Base-by-base conservation (phyloP, 30 jellyfish, hydroid and myxozoan species). In the Phacellophora camtschatica region DNA sequence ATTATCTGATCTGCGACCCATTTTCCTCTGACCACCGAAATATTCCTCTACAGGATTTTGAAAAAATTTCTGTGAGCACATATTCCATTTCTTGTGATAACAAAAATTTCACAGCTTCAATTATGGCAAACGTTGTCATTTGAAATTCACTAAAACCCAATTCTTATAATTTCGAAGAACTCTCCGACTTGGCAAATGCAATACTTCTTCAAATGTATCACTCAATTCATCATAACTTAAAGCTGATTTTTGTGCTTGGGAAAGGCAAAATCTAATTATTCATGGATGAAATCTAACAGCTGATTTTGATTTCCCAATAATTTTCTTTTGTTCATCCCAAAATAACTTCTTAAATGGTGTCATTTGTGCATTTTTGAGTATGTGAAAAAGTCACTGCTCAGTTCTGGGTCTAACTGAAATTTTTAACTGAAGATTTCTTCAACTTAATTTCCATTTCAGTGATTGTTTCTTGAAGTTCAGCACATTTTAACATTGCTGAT, bases 191-290 rank as follows among this genome's bases (percentile, higher is more conserved):
- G 88, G 82, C 28, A 75, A 50, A 61, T 48, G 67, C 15, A 39
- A 30, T 49, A 72, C 66, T 65, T 85, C 96, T 18, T 74, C 65
- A 31, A 33, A 85, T 12, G 91, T 77, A 58, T 51, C 58, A 37
- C 84, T 3, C 0, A 77, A 61, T 43, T 77, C 89, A n/a, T 77
- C 89, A 57, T 59, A 77, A 31, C 86, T 53, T 1, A 85, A 77
- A 10, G 89, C 66, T 5, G 89, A 77, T 48, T 77, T 77, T 24
- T 81, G 45, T 22, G 84, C 83, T n/a, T 53, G 71, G 16, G 89
- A 77, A 22, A 77, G 84, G 71, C 84, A 77, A 37, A 25, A 77
- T 36, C 89, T 59, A 25, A 77, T 77, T 37, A 75, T 55, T 70
- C 54, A 53, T 33, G 88, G 84, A 56, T 75, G 84, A 56, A 18